Evolutionary conservation across 2,797 vertebrate species (phyloP), one percentile per base, ranked within the genome.

Genomic region (Selene dorsalis): DNA sequence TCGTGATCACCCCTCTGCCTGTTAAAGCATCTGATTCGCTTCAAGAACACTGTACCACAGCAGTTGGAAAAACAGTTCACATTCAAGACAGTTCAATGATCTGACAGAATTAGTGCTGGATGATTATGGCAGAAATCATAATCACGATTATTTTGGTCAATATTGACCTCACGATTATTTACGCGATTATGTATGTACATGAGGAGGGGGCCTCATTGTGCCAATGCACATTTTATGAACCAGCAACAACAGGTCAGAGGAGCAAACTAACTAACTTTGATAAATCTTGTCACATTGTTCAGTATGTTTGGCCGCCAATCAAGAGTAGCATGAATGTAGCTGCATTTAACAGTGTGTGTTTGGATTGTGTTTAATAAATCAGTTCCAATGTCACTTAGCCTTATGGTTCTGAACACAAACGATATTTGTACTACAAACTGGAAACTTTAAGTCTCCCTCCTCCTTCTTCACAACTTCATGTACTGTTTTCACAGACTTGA

Each of bases 401-500:
- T 63, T 58, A 53, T 13, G 53, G 26, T 77, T 75, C 64, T 65
- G 81, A 74, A 81, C 61, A 79, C 20, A 1, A 28, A 73, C 56
- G 70, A 32, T 55, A 81, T 79, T 82, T 80, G 57, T 50, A 39
- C 48, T 56, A 52, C 67, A 78, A 69, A 79, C 80, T 80, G 48
- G 45, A 85, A 76, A 86, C 65, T 73, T 80, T 12, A 75, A 65
- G 43, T 77, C 18, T 70, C 35, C 62, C 65, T 6, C 59, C 53
- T 72, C 60, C 64, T 6, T 24, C 66, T 62, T 72, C 13, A 39
- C 32, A 68, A 12, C 56, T 57, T 50, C 82, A 75, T 61, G 53
- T 67, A 47, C 75, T 18, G 64, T 81, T 82, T 84, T 60, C 32
- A 69, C 63, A 69, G 55, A 75, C 8, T 56, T 17, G 1, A 75